phyloP scores from a whole-genome alignment of 92 coral and sea anemone genomes.

The Virgularia gustaviana region DNA sequence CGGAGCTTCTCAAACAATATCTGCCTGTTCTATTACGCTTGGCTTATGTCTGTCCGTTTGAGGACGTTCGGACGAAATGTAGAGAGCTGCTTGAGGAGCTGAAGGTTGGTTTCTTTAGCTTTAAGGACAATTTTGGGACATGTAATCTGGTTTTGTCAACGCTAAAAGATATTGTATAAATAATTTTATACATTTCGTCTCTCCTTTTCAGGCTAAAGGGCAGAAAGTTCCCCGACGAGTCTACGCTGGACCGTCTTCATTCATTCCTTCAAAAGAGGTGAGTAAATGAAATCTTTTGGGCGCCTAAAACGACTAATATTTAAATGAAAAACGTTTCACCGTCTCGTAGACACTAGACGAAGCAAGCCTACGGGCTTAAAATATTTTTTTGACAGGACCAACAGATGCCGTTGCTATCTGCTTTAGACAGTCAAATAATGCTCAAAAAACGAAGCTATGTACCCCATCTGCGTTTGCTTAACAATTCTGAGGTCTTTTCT shows the following conservation, averaged over 20 bases:
- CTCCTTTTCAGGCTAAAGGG: constrained; percentile 60
- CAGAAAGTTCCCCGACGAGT: constrained; percentile 73
- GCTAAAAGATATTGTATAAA: neutral
- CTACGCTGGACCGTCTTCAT: constrained; percentile 75
- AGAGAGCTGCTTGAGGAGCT: constrained; percentile 60
- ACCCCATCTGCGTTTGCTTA: too few species aligned
- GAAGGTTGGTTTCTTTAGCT: constrained; percentile 57
- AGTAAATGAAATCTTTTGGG: constrained; percentile 7
- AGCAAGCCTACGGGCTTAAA: too few species aligned
- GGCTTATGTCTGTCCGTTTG: constrained; percentile 78
- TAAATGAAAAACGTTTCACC: too few species aligned
- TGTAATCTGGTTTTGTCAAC: neutral
- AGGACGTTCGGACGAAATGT: constrained; percentile 84
- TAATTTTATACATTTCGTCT: constrained; percentile 5
- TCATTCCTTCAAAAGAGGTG: constrained; percentile 92
- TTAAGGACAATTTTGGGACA: neutral
- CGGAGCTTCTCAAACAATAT: constrained; percentile 56
- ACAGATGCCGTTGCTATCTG: too few species aligned
- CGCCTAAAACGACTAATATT: too few species aligned
- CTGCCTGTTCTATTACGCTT: constrained; percentile 83
- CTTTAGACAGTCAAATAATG: too few species aligned
- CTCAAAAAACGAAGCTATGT: too few species aligned
- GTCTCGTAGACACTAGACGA: too few species aligned
- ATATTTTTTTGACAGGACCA: too few species aligned
- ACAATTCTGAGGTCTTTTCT: too few species aligned